Conservation (phyloP, 2,113 vertebrate genomes). For the Elephas maximus region DNA sequence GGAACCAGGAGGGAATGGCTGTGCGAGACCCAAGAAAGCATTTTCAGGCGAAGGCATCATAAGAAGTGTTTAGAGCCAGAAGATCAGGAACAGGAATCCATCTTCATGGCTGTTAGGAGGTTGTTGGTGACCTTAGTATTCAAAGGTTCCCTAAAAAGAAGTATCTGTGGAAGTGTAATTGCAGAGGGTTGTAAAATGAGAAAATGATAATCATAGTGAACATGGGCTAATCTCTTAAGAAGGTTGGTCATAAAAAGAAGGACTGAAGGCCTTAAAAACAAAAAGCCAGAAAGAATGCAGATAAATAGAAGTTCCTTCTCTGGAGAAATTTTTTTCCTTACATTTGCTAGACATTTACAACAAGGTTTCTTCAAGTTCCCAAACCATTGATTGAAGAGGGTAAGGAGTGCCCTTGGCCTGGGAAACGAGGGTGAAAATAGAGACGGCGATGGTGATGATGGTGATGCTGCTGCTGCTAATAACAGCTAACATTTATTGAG, state of each 20-base stretch:
- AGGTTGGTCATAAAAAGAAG: not conserved
- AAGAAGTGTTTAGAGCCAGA: not conserved
- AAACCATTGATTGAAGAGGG: not conserved
- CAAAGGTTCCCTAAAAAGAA: not conserved
- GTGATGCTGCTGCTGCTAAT: not conserved
- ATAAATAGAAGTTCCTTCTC: conserved; percentile 29
- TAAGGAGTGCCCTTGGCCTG: not conserved
- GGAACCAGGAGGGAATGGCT: not conserved
- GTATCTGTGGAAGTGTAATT: conserved; percentile 2
- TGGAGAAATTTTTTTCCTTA: not conserved
- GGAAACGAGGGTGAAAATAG: not conserved
- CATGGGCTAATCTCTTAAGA: conserved; percentile 1
- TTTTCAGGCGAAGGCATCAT: not conserved
- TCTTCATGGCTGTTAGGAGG: not conserved
- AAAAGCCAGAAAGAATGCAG: not conserved
- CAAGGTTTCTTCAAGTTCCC: not conserved
- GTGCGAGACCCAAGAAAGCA: not conserved
- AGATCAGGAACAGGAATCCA: not conserved
- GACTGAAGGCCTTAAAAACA: too few species aligned
- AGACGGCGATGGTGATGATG: not conserved
- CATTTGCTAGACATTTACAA: not conserved
- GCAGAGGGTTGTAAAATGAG: conserved; percentile 4
- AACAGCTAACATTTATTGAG: not conserved
- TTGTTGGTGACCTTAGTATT: not conserved
- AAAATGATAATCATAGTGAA: conserved; percentile 36